Evolutionary conservation across 53 echinoderm and acorn worm species (phyloP), one percentile per base, ranked within the genome.

Genomic region (Pentamera pediparva): DNA sequence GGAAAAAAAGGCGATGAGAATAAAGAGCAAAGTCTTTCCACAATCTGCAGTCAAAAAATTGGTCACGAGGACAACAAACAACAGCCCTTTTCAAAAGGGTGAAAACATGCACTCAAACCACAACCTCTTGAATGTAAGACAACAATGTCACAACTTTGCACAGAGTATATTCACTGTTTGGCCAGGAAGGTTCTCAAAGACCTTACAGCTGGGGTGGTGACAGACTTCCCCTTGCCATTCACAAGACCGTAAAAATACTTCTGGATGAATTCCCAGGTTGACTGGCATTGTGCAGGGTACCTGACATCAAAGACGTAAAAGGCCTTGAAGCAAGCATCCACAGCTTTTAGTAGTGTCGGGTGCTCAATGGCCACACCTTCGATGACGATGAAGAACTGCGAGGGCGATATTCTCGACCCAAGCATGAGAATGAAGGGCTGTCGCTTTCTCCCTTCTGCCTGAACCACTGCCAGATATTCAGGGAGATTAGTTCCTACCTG

Each of bases 201-300:
- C 49, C 83, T 28, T 29, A 87, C 87, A 62, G 78, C 62, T 20
- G 87, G 83, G 11, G 87, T 70, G 27, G 75, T 87, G 1, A 50
- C 39, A 27, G 70, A 52, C 60, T 60, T 87, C 20, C 75, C 83
- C 77, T 82, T 77, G 50, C 73, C 87, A 78, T 83, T 78, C 30
- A 30, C 61, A 49, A 76, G 57, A 22, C 65, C 70, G 25, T 78
- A 71, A 35, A 77, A 78, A 75, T 71, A 83, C 57, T 87, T 87
- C 38, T 87, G 83, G 19, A 87, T 32, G 21, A 87, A 87, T 50
- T 87, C 83, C 79, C 87, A 87, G n/a, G 87, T 87, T 33, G 78
- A 70, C 13, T 37, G 20, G 35, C 83, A 78, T 52, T 87, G 87
- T 27, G 62, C 56, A 10, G 79, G 74, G 45, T 87, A n/a, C n/a